A percentile compares a stretch with the other conserved stretches of the same genome.
These are phyloP conservation scores for Semnopithecus entellus DNA, from an alignment of 2,113 vertebrate genomes.

Conservation along the genomic window DNA sequence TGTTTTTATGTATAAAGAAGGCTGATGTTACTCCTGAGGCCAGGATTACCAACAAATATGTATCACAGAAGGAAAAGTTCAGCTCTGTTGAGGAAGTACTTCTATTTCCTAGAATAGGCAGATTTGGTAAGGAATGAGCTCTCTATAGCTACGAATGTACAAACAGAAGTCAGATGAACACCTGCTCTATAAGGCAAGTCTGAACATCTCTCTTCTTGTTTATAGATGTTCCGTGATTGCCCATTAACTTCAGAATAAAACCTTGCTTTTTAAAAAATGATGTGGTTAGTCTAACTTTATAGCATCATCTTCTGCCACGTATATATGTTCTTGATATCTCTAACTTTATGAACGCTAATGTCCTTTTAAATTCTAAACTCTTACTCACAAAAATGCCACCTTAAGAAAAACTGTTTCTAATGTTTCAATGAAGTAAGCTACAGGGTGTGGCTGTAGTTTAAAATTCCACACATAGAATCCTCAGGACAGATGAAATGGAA, in stretches of 20 bases:
- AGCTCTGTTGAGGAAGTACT: not conserved
- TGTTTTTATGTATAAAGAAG: conserved; percentile 30
- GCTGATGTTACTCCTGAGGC: not conserved
- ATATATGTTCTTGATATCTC: not conserved
- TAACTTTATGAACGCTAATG: not conserved
- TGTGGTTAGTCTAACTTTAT: not conserved
- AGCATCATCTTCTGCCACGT: not conserved
- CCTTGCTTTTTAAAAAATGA: not conserved
- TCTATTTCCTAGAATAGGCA: conserved; percentile 6
- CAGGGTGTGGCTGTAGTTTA: conserved; percentile 19
- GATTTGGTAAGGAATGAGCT: conserved; percentile 3
- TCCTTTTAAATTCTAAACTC: not conserved
- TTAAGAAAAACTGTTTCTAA: conserved; percentile 22
- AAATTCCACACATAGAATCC: conserved; percentile 47
- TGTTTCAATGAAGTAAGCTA: conserved; percentile 41
- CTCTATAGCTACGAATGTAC: conserved; percentile 17
- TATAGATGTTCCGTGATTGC: not conserved
- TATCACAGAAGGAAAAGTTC: conserved; percentile 14
- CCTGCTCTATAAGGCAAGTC: not conserved
- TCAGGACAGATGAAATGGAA: conserved; percentile 34
- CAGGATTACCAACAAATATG: conserved; percentile 17
- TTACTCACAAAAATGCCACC: not conserved
- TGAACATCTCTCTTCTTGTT: not conserved
- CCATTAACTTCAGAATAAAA: conserved; percentile 34
- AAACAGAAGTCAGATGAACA: conserved; percentile 28